Evolutionary conservation across 2,797 vertebrate genomes (phyloP).

Genomic region (Sciaenops ocellatus): DNA sequence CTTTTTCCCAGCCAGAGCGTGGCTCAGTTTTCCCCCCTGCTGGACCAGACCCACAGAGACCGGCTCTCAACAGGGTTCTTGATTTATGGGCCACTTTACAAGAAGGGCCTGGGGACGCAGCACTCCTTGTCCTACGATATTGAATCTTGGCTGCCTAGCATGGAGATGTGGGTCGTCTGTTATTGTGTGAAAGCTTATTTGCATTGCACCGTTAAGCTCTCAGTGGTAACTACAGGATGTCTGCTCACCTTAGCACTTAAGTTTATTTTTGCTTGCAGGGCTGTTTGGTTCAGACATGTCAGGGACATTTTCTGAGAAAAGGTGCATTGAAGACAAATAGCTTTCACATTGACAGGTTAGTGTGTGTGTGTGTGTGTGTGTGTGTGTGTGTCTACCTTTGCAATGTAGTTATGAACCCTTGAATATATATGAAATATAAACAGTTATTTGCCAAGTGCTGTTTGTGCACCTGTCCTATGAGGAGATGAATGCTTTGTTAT

Average conservation of each 20-base stretch:
- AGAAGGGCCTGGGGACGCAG: constrained; percentile 73
- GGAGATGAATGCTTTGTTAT: constrained; percentile 11
- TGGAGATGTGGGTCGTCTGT: constrained; percentile 66
- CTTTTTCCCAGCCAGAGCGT: constrained; percentile 33
- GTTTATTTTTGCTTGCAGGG: constrained; percentile 52
- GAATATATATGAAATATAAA: constrained; percentile 12
- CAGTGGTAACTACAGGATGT: constrained; percentile 65
- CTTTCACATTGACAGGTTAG: constrained; percentile 7
- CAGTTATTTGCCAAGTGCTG: constrained; percentile 1
- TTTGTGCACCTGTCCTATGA: background rate
- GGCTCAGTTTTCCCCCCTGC: constrained; percentile 31
- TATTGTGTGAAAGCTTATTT: constrained; percentile 75
- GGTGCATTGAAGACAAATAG: constrained; percentile 32
- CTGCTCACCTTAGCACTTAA: constrained; percentile 53
- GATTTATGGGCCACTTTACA: constrained; percentile 83
- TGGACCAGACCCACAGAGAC: constrained; percentile 71
- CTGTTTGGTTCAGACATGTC: constrained; percentile 43
- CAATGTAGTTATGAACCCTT: constrained; percentile 8
- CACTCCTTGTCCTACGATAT: constrained; percentile 73
- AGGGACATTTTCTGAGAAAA: constrained; percentile 27
- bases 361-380: constrained; percentile 3
- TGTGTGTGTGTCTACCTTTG: constrained; percentile 3
- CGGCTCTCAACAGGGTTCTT: constrained; percentile 77
- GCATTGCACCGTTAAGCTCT: constrained; percentile 69
- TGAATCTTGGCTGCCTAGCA: constrained; percentile 73